Evolutionary conservation across 2,113 vertebrate genomes (phyloP).

Genomic region (Dendrocopos noguchii): DNA sequence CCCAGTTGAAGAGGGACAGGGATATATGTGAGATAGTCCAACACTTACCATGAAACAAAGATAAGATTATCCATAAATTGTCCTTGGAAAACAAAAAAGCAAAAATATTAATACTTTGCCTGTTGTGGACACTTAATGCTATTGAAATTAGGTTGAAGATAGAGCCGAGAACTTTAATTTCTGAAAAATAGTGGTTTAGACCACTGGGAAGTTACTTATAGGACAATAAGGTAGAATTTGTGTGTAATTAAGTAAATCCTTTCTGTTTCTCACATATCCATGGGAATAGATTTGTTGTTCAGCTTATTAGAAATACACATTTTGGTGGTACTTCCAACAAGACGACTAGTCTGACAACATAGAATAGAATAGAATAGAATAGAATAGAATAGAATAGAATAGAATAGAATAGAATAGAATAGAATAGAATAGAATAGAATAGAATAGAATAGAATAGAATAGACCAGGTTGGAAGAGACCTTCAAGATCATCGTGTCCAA

Average conservation of each 20-base stretch:
- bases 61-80: background rate
- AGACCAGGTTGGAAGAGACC: too few relatives aligned
- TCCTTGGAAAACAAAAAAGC: background rate
- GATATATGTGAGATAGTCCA: background rate
- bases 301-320: constrained; percentile 5
- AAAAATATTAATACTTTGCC: background rate
- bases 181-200: background rate
- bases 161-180: background rate
- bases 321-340: background rate
- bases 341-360: background rate
- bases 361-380: too few relatives aligned
- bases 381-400: too few relatives aligned
- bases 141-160: background rate
- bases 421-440: too few relatives aligned
- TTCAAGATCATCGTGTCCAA: too few relatives aligned
- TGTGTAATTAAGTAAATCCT: background rate
- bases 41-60: background rate
- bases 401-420: too few relatives aligned
- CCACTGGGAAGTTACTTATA: background rate
- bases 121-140: background rate
- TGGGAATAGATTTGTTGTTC: constrained; percentile 27
- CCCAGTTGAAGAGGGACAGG: background rate
- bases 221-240: constrained; percentile 10
- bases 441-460: too few relatives aligned
- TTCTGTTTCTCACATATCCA: background rate